Percentiles rank a stretch among this genome's conserved stretches.
Conservation (phyloP, 37 sponge, comb jelly and placozoan species). For the Haliclona indistincta region DNA sequence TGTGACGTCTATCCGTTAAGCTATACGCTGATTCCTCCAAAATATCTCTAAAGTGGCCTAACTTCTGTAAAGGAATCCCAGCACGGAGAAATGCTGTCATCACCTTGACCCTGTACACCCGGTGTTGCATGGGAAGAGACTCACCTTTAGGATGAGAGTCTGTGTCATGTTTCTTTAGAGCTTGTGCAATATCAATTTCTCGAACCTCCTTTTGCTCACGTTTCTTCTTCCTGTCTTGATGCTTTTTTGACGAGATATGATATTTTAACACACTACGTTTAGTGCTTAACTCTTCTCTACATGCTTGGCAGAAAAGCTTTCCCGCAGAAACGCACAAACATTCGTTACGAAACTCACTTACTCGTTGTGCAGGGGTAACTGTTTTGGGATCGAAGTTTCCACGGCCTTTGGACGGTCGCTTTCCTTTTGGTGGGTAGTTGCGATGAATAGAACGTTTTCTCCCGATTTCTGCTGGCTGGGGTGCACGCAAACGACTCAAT, state of each 20-base stretch:
- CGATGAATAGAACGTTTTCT: neutral
- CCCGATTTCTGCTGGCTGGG: neutral
- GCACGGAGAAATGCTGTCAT: slow-evolving; percentile 24
- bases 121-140: slow-evolving; percentile 8
- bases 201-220: neutral
- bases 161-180: slow-evolving; percentile 13
- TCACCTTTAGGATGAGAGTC: slow-evolving; percentile 27
- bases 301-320: slow-evolving; percentile 24
- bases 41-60: slow-evolving; percentile 9
- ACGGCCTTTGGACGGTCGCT: slow-evolving; percentile 16
- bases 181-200: slow-evolving; percentile 26
- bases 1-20: neutral
- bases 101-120: slow-evolving; percentile 38
- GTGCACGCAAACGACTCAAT: neutral
- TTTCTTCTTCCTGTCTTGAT: slow-evolving; percentile 15
- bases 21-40: slow-evolving; percentile 18
- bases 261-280: slow-evolving; percentile 7
- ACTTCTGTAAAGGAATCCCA: slow-evolving; percentile 22
- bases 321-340: slow-evolving; percentile 11
- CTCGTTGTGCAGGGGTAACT: slow-evolving; percentile 17
- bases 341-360: slow-evolving; percentile 21
- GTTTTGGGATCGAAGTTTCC: slow-evolving; percentile 15
- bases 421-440: neutral
- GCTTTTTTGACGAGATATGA: slow-evolving; percentile 24
- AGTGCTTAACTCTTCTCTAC: slow-evolving; percentile 23